Conservation (phyloP, 2,113 vertebrate species). For the Tachysurus vachellii region DNA sequence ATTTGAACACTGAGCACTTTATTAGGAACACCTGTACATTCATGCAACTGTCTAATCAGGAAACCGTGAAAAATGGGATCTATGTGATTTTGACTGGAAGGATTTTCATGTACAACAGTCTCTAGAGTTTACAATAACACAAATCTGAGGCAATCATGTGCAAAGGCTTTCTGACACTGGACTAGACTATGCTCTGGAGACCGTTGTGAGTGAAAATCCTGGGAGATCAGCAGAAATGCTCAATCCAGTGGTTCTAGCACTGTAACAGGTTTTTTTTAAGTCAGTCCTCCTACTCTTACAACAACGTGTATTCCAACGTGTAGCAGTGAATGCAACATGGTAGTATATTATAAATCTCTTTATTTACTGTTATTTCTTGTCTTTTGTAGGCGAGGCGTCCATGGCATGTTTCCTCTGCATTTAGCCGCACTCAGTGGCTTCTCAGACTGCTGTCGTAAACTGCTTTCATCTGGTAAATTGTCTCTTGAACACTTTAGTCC, state of each 20-base stretch:
- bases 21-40: not conserved
- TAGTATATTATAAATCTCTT: not conserved
- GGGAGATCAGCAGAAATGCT: not conserved
- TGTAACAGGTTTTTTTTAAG: no score
- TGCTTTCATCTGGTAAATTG: constrained; percentile 88
- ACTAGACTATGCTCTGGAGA: not conserved
- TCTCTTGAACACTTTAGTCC: not conserved
- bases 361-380: not conserved
- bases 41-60: not conserved
- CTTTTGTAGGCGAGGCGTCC: constrained; percentile 86
- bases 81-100: not conserved
- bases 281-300: not conserved
- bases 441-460: constrained; percentile 97
- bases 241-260: not conserved
- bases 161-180: no score
- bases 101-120: not conserved
- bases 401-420: constrained; percentile 98
- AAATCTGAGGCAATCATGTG: no score
- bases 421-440: constrained; percentile 97
- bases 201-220: not conserved
- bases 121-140: not conserved
- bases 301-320: not conserved
- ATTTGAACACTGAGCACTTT: not conserved
- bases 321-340: not conserved
- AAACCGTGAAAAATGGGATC: not conserved